phyloP scores from a whole-genome alignment of 1,140 invertebrate species.

The Rhopalosiphum maidis region DNA sequence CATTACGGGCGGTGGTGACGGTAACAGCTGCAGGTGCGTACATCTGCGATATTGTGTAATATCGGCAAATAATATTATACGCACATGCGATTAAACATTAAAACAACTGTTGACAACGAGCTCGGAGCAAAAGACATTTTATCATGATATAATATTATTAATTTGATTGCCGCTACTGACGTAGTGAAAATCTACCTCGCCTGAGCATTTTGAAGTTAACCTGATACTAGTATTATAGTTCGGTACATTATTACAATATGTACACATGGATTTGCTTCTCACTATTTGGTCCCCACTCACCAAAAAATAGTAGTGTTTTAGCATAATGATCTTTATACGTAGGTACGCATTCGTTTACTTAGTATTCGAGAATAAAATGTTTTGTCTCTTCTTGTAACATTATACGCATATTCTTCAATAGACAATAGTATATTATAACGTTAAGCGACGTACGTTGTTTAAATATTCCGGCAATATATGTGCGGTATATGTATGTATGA shows the following conservation, averaged over 20 bases:
- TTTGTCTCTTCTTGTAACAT: neutral
- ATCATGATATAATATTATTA: neutral
- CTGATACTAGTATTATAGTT: too few species aligned
- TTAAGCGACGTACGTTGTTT: neutral
- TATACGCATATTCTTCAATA: neutral
- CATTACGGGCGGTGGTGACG: neutral
- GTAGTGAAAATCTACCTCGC: neutral
- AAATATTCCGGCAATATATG: neutral
- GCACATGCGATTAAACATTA: neutral
- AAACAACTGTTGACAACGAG: neutral
- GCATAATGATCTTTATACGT: neutral
- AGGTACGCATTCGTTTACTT: neutral
- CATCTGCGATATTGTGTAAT: neutral
- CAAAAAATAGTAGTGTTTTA: neutral
- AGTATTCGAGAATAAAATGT: neutral
- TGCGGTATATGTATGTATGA: neutral
- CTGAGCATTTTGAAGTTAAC: too few species aligned
- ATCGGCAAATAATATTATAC: neutral
- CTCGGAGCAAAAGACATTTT: neutral
- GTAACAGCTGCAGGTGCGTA: neutral
- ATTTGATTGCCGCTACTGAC: neutral
- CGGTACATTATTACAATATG: too few species aligned
- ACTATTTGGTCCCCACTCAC: neutral
- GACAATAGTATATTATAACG: neutral
- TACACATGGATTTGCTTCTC: neutral